These are phyloP conservation scores for Halcyon smyrnensis DNA, from an alignment of 2,797 vertebrate species.

Conservation along the genomic window DNA sequence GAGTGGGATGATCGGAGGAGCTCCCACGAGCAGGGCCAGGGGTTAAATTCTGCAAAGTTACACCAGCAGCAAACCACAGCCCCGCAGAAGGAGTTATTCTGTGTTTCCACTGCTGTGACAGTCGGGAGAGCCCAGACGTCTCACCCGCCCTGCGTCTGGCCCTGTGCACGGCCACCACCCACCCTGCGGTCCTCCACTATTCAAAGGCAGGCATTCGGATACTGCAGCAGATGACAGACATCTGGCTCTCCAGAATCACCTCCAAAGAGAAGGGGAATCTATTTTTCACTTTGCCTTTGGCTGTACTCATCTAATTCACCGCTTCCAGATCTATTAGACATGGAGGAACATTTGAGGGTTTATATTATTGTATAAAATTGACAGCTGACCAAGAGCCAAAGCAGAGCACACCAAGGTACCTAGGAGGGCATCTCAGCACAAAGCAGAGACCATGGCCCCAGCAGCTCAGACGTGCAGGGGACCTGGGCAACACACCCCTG, in stretches of 20 bases:
- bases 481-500: rapidly evolving
- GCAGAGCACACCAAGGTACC: background rate
- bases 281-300: background rate
- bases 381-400: background rate
- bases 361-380: background rate
- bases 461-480: background rate
- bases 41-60: background rate
- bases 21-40: background rate
- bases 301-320: background rate
- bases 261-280: background rate
- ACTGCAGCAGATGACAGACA: background rate
- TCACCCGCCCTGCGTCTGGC: rapidly evolving
- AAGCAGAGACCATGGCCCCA: rapidly evolving
- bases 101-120: background rate
- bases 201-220: background rate
- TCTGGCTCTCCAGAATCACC: background rate
- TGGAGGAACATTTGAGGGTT: background rate
- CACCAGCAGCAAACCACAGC: background rate
- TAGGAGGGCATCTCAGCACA: background rate
- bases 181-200: rapidly evolving
- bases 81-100: background rate
- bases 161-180: too few relatives aligned
- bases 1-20: rapidly evolving
- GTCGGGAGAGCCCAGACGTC: rapidly evolving
- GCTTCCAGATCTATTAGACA: background rate